Conservation (phyloP, 2,113 vertebrate genomes). For the Equus przewalskii region DNA sequence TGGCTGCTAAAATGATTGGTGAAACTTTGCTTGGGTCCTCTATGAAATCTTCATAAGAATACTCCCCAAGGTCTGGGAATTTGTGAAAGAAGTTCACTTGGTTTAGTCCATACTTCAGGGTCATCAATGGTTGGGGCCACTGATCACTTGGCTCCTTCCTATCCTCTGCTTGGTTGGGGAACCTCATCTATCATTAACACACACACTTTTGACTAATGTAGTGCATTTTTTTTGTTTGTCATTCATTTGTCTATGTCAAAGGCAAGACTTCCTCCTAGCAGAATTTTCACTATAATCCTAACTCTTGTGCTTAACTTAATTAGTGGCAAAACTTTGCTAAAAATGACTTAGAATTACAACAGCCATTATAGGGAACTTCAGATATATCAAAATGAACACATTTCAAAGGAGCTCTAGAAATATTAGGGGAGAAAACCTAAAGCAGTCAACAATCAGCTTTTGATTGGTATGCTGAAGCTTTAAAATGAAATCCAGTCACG, state of each 20-base stretch:
- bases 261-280: not conserved
- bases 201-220: not conserved
- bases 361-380: not conserved
- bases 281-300: not conserved
- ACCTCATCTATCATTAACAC: not conserved
- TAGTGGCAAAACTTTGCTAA: not conserved
- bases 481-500: not conserved
- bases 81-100: not conserved
- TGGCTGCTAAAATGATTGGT: not conserved
- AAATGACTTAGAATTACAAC: not conserved
- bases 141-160: not conserved
- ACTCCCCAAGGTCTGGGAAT: not conserved
- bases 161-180: not conserved
- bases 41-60: not conserved
- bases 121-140: not conserved
- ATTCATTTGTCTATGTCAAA: not conserved
- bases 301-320: not conserved
- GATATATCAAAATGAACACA: not conserved
- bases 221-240: not conserved
- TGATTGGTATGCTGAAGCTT: not conserved
- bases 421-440: not conserved
- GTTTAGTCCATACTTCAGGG: not conserved
- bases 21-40: not conserved
- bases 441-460: not conserved
- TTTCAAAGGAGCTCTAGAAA: not conserved